These are phyloP conservation scores for Strix aluco DNA, from an alignment of 2,113 vertebrate genomes.

Conservation along the genomic window DNA sequence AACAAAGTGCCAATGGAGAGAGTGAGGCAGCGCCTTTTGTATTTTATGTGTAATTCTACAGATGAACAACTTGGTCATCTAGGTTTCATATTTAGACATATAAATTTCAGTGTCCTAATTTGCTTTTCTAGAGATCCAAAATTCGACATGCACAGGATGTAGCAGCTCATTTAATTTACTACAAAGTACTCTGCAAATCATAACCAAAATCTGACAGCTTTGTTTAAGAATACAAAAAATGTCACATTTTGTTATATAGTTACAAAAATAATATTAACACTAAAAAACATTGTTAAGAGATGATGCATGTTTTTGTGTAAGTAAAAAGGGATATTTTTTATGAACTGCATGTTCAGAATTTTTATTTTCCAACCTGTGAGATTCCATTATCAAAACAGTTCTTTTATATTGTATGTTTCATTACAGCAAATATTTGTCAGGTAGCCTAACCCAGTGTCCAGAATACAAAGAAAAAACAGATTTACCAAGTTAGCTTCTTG, in stretches of 20 bases:
- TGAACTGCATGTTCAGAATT: not conserved
- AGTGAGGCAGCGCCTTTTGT: not conserved
- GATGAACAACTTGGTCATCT: not conserved
- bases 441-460: constrained; percentile 5
- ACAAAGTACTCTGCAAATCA: constrained; percentile 50
- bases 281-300: constrained; percentile 7
- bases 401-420: not conserved
- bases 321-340: not conserved
- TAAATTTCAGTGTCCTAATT: constrained; percentile 43
- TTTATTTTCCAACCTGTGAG: not conserved
- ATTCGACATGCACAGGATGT: not conserved
- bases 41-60: constrained; percentile 24
- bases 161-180: constrained; percentile 35
- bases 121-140: constrained; percentile 51
- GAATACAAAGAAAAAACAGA: not conserved
- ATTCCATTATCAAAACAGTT: not conserved
- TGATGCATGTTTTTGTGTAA: constrained; percentile 2
- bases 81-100: constrained; percentile 3
- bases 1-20: not conserved
- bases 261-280: constrained; percentile 15
- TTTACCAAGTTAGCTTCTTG: not conserved
- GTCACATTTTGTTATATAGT: constrained; percentile 34
- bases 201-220: constrained; percentile 47
- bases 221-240: constrained; percentile 47
- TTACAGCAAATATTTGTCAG: not conserved